These are phyloP conservation scores for Chrysochloris asiatica DNA, from an alignment of 2,113 vertebrate genomes.

Conservation along the genomic window DNA sequence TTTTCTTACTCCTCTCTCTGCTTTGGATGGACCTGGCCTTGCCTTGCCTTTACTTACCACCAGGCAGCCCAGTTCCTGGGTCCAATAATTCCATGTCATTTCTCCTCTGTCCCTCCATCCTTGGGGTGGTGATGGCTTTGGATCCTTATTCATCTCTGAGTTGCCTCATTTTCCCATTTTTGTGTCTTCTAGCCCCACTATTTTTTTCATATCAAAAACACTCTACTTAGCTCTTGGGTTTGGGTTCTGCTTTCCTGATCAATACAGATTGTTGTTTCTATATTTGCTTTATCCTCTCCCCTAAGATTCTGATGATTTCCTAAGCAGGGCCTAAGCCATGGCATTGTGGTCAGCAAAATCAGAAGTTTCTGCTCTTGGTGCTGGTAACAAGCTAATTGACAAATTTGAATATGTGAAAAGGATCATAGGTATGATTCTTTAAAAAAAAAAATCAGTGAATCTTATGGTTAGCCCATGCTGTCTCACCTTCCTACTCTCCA, in stretches of 20 bases:
- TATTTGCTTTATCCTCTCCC: background rate
- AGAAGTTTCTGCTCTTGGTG: background rate
- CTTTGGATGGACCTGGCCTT: background rate
- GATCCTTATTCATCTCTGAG: background rate
- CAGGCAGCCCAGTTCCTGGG: background rate
- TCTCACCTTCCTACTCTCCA: background rate
- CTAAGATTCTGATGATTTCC: background rate
- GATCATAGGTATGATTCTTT: background rate
- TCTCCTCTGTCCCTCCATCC: background rate
- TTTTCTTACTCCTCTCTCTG: background rate
- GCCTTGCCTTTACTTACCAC: background rate
- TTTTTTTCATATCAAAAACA: no score
- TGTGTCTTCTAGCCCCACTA: background rate
- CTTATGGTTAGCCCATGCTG: background rate
- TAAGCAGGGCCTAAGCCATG: background rate
- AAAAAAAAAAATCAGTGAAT: constrained; percentile 33
- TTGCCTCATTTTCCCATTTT: background rate
- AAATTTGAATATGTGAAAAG: background rate
- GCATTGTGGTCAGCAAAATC: background rate
- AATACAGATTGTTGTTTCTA: background rate
- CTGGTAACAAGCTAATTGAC: background rate
- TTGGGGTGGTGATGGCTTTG: background rate
- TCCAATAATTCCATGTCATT: background rate
- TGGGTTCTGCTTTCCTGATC: background rate
- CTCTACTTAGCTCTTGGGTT: background rate